Percentiles rank a stretch among this genome's conserved stretches.
Conservation (phyloP, 1,140 invertebrate genomes). For the Spodoptera frugiperda region DNA sequence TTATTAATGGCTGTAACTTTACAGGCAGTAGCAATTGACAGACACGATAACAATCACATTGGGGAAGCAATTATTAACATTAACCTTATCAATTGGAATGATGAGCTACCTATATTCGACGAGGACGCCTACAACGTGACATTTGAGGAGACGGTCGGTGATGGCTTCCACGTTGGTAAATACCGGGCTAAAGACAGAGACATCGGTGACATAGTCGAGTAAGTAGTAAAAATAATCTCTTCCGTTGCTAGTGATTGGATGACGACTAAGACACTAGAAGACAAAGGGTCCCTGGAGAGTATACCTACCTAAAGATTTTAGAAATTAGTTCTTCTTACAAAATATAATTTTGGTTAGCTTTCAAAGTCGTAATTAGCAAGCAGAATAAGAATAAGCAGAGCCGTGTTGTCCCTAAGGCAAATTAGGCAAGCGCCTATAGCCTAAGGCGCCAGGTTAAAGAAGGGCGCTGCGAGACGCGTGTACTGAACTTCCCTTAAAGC, state of each 20-base stretch:
- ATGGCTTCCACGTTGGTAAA: slow-evolving; percentile 70
- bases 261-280: neutral
- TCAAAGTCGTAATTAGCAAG: no score
- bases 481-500: no score
- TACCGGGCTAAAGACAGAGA: slow-evolving; percentile 85
- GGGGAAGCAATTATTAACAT: slow-evolving; percentile 80
- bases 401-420: no score
- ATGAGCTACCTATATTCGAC: slow-evolving; percentile 86
- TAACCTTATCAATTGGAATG: slow-evolving; percentile 87
- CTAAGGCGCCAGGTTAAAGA: no score
- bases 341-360: no score
- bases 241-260: neutral
- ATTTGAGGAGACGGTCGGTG: slow-evolving; percentile 84
- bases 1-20: neutral
- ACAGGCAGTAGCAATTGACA: slow-evolving; percentile 84
- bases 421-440: no score
- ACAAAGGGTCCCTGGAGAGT: no score
- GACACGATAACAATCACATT: slow-evolving; percentile 64
- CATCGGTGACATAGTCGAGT: slow-evolving; percentile 86
- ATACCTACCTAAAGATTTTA: no score
- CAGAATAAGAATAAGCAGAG: no score
- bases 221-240: slow-evolving; percentile 58
- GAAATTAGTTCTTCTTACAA: no score
- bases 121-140: slow-evolving; percentile 60
- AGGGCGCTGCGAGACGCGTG: no score